phyloP scores from a whole-genome alignment of 2,888 invertebrate genomes.

The Hoplodrina ambigua region DNA sequence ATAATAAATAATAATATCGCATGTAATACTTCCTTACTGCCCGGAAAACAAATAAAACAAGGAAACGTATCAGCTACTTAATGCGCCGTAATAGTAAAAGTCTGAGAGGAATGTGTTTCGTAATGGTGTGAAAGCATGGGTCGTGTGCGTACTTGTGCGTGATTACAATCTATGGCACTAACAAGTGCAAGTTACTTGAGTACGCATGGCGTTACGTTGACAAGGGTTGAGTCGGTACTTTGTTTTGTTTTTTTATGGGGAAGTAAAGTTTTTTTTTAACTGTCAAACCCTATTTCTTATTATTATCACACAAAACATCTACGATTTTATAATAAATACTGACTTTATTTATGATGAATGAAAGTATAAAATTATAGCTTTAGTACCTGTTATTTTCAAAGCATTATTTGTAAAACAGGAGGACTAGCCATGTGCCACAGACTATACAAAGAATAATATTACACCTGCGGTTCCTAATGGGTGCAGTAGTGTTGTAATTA shows the following conservation, averaged over 20 bases:
- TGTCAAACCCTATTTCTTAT: too few species aligned
- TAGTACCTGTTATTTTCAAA: too few species aligned
- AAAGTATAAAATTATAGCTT: too few species aligned
- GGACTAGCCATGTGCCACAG: neutral
- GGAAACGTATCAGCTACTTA: slow-evolving; percentile 20
- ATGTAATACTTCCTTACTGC: neutral
- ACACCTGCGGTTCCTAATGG: neutral
- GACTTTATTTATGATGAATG: too few species aligned
- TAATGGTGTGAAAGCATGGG: slow-evolving; percentile 25
- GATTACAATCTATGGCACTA: slow-evolving; percentile 41
- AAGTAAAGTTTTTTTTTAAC: neutral
- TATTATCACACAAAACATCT: too few species aligned
- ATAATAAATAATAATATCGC: neutral
- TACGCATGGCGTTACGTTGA: slow-evolving; percentile 10
- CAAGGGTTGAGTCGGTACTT: slow-evolving; percentile 1
- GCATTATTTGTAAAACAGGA: neutral
- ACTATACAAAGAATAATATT: neutral
- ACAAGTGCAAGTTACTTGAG: slow-evolving; percentile 26
- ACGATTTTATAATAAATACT: too few species aligned
- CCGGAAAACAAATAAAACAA: slow-evolving; percentile 14
- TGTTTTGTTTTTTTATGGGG: neutral
- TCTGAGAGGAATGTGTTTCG: slow-evolving; percentile 11
- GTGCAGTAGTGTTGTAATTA: slow-evolving; percentile 12
- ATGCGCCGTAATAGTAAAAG: neutral
- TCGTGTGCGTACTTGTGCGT: slow-evolving; percentile 4